Evolutionary conservation across 2,113 vertebrate genomes (phyloP).

Genomic region (Nesoenas mayeri): DNA sequence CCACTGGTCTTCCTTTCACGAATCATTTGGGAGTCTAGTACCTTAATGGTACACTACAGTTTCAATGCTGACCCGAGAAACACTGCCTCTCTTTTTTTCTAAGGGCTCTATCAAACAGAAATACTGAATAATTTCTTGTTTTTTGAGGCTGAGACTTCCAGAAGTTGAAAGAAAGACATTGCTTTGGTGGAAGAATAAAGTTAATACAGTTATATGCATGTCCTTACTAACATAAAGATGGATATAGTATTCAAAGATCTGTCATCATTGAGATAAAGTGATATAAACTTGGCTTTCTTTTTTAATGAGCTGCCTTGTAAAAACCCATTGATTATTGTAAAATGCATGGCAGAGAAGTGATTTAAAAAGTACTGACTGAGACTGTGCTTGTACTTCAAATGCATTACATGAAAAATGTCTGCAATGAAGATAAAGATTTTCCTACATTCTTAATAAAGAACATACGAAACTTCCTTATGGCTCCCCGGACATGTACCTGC

Average conservation of each 20-base stretch:
- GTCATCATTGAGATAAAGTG: neutral
- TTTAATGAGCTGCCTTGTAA: neutral
- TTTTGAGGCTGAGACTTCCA: neutral
- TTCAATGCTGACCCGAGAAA: neutral
- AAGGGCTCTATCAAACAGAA: neutral
- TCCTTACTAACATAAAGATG: neutral
- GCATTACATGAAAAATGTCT: neutral
- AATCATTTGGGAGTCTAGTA: neutral
- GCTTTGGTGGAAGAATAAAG: neutral
- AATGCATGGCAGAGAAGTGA: neutral
- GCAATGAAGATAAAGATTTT: neutral
- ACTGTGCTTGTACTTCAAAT: neutral
- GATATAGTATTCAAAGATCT: neutral
- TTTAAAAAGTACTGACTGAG: neutral
- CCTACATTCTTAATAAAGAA: neutral
- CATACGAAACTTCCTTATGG: neutral
- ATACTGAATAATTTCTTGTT: neutral
- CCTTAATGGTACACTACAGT: neutral
- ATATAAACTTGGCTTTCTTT: neutral
- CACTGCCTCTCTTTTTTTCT: neutral
- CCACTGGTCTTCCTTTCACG: neutral
- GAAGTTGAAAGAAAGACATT: neutral
- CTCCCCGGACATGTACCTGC: accelerated
- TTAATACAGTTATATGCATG: neutral
- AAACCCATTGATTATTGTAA: neutral